phyloP scores from a whole-genome alignment of 2,113 vertebrate species.

The Plectropomus leopardus region DNA sequence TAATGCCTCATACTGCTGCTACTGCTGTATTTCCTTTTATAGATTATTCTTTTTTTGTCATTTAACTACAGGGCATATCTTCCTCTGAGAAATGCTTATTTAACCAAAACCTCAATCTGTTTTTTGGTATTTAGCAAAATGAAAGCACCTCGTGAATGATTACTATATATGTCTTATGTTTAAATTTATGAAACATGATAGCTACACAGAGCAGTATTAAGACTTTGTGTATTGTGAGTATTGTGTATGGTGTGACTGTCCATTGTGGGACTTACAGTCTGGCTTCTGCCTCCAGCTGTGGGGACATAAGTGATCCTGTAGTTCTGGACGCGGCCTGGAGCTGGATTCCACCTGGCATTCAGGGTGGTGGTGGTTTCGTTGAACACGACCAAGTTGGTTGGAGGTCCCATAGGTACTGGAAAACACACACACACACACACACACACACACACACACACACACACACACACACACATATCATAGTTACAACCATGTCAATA shows the following conservation, averaged over 20 bases:
- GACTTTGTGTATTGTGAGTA: no score
- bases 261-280: conserved; percentile 84
- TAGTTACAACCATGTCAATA: conserved; percentile 17
- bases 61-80: not conserved
- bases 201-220: not conserved
- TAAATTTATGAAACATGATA: not conserved
- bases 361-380: conserved; percentile 93
- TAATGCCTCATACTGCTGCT: conserved; percentile 3
- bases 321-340: conserved; percentile 91
- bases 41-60: not conserved
- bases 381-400: conserved; percentile 94
- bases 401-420: conserved; percentile 89
- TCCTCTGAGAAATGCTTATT: not conserved
- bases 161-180: not conserved
- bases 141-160: not conserved
- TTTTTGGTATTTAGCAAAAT: not conserved
- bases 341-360: conserved; percentile 94
- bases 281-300: conserved; percentile 87
- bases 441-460: no score
- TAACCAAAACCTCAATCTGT: not conserved
- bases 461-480: conserved; percentile 29
- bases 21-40: not conserved
- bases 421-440: conserved; percentile 34
- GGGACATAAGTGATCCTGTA: conserved; percentile 93
- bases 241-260: not conserved